A percentile compares a stretch with the other conserved stretches of the same genome.
phyloP scores from a whole-genome alignment of 2,888 invertebrate species.

The Sphecodes monilicornis region DNA sequence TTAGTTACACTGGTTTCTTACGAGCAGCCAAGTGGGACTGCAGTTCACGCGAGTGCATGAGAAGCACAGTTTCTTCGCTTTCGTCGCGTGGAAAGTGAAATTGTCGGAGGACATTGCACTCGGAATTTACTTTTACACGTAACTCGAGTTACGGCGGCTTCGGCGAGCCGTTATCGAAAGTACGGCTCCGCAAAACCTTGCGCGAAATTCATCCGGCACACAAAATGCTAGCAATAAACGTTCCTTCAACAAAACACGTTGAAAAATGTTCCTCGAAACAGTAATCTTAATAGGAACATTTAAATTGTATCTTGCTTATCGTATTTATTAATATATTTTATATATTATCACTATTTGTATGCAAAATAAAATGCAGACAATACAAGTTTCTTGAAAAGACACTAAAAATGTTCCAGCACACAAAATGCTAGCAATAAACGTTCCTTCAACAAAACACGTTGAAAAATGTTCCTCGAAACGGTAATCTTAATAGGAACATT shows the following conservation, averaged over 20 bases:
- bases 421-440: neutral
- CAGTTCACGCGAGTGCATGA: slow-evolving; percentile 33
- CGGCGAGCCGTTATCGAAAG: slow-evolving; percentile 37
- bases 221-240: neutral
- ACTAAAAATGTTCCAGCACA: neutral
- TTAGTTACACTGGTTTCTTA: neutral
- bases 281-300: neutral
- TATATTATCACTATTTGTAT: too few species aligned
- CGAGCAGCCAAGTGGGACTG: slow-evolving; percentile 15
- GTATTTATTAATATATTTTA: too few species aligned
- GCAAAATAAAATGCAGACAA: too few species aligned
- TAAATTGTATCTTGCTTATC: neutral
- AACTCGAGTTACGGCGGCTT: slow-evolving; percentile 46
- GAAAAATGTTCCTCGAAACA: neutral
- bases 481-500: neutral
- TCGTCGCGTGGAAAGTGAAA: slow-evolving; percentile 62
- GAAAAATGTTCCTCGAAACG: neutral
- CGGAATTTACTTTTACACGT: slow-evolving; percentile 60
- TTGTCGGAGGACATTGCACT: slow-evolving; percentile 61
- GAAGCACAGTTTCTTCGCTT: slow-evolving; percentile 59
- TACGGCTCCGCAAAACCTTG: neutral
- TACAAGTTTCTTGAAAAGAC: neutral
- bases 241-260: neutral
- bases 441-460: neutral
- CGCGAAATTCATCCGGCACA: neutral